These are phyloP conservation scores for Umimayanthus chanpuru DNA, from an alignment of 92 coral and sea anemone species.

Conservation along the genomic window DNA sequence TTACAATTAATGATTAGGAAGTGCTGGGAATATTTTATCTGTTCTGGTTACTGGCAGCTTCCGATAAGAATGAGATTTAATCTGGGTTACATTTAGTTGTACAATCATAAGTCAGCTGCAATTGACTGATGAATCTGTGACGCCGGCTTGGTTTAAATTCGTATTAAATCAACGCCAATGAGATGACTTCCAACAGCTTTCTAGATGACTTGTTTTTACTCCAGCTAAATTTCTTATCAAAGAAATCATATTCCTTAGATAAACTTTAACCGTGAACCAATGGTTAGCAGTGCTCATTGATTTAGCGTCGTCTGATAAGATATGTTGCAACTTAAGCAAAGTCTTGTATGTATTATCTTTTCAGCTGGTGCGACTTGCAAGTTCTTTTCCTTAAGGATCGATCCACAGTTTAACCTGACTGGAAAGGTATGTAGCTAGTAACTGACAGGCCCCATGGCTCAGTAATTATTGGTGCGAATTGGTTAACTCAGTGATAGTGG, in stretches of 20 bases:
- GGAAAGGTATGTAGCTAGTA: neutral
- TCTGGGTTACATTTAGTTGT: neutral
- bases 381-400: neutral
- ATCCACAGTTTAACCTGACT: neutral
- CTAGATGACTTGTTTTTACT: neutral
- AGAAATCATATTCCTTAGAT: neutral
- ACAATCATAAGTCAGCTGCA: neutral
- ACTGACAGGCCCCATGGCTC: neutral
- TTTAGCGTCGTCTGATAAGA: neutral
- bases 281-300: neutral
- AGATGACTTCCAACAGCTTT: neutral
- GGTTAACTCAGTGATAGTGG: neutral
- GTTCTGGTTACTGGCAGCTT: neutral
- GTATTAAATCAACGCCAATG: neutral
- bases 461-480: neutral
- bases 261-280: neutral
- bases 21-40: neutral
- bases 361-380: neutral
- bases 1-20: neutral
- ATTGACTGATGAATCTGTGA: neutral
- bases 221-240: neutral
- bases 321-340: neutral
- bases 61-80: neutral
- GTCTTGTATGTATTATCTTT: neutral
- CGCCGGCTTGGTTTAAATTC: neutral